Conservation (phyloP, 2,888 invertebrate genomes). For the Tipula helvola region DNA sequence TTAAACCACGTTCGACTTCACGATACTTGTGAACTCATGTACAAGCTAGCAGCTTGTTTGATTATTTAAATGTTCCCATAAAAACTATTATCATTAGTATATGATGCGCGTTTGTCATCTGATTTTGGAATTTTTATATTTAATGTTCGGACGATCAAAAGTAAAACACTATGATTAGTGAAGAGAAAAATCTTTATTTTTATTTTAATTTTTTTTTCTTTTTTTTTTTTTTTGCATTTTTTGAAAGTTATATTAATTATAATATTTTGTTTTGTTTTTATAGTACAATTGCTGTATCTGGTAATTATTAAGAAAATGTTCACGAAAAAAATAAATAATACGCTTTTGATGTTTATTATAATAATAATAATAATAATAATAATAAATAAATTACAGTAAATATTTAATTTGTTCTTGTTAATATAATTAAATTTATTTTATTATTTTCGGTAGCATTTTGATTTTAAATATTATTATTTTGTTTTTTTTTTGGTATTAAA, state of each 20-base stretch:
- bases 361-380: neutral
- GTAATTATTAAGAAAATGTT: neutral
- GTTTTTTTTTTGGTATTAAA: neutral
- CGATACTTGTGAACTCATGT: too few relatives aligned
- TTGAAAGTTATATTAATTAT: neutral
- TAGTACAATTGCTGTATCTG: neutral
- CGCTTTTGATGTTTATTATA: neutral
- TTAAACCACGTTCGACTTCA: too few relatives aligned
- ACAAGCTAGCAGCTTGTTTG: too few relatives aligned
- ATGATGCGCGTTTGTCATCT: too few relatives aligned
- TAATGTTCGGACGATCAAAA: too few relatives aligned
- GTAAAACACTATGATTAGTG: neutral
- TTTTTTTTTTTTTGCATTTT: neutral
- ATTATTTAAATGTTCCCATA: too few relatives aligned
- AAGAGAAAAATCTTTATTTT: neutral
- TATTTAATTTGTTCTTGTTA: neutral
- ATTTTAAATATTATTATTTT: neutral
- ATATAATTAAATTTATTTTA: neutral
- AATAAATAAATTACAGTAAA: neutral
- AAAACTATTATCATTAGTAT: too few relatives aligned
- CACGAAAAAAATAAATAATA: neutral
- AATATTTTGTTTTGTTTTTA: neutral
- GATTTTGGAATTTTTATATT: too few relatives aligned
- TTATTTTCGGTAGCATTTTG: neutral
- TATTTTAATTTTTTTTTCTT: neutral